Evolutionary conservation across 2,113 vertebrate species (phyloP).

Genomic region (Oophaga pumilio): DNA sequence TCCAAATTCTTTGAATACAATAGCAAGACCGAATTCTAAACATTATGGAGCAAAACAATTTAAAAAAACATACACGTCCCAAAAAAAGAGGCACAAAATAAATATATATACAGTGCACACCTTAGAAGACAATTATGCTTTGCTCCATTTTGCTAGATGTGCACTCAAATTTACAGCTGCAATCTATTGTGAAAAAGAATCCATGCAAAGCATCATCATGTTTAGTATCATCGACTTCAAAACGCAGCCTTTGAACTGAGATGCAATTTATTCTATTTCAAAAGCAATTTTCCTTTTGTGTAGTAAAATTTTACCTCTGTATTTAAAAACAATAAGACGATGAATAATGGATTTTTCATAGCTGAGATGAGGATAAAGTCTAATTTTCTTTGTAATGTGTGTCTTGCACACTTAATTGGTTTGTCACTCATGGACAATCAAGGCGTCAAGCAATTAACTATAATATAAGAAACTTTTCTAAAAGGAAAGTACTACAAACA

Average conservation of each 20-base stretch:
- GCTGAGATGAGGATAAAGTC: slow-evolving; percentile 70
- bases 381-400: slow-evolving; percentile 73
- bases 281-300: slow-evolving; percentile 79
- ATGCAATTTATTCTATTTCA: slow-evolving; percentile 75
- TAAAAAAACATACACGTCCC: not conserved
- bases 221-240: slow-evolving; percentile 66
- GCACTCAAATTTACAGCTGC: slow-evolving; percentile 52
- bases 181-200: slow-evolving; percentile 61
- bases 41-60: not conserved
- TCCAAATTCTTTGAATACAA: not conserved
- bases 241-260: slow-evolving; percentile 69
- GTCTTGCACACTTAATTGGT: slow-evolving; percentile 74
- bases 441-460: slow-evolving; percentile 72
- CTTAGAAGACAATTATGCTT: slow-evolving; percentile 34
- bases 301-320: slow-evolving; percentile 71
- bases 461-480: slow-evolving; percentile 73
- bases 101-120: not conserved
- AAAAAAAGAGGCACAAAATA: slow-evolving; percentile 1
- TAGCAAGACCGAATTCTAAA: not conserved
- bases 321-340: slow-evolving; percentile 80
- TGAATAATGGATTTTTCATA: slow-evolving; percentile 82
- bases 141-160: slow-evolving; percentile 29
- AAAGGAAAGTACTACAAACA: slow-evolving; percentile 71
- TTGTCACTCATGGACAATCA: slow-evolving; percentile 61
- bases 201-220: slow-evolving; percentile 55